A percentile compares a stretch with the other conserved stretches of the same genome.
phyloP scores from a whole-genome alignment of 2,113 vertebrate genomes.

The Percina caprodes region DNA sequence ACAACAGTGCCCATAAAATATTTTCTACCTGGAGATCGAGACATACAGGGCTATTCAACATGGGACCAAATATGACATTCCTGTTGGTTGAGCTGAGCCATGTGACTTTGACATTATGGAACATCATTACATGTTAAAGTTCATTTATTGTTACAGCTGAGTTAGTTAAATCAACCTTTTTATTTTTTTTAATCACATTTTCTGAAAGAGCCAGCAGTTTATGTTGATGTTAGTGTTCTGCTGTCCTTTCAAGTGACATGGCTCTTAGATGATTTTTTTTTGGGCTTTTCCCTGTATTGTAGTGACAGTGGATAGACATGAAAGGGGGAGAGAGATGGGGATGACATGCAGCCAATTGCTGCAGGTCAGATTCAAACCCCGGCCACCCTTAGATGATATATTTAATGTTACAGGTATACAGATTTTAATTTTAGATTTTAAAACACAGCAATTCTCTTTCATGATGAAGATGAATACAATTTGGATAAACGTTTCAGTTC shows the following conservation, averaged over 20 bases:
- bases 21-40: slow-evolving; percentile 53
- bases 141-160: neutral
- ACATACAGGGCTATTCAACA: slow-evolving; percentile 73
- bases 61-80: slow-evolving; percentile 84
- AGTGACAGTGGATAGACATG: too few relatives aligned
- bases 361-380: too few relatives aligned
- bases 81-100: slow-evolving; percentile 68
- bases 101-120: slow-evolving; percentile 34
- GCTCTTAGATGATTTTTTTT: neutral
- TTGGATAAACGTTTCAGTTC: slow-evolving; percentile 11
- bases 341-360: too few relatives aligned
- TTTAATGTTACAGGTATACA: slow-evolving; percentile 31
- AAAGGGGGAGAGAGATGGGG: too few relatives aligned
- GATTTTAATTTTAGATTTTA: neutral
- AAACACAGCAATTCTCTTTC: neutral
- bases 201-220: slow-evolving; percentile 3
- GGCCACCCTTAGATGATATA: neutral
- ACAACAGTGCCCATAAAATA: slow-evolving; percentile 11
- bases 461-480: neutral
- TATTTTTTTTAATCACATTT: neutral
- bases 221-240: slow-evolving; percentile 4
- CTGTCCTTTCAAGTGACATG: slow-evolving; percentile 10
- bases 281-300: too few relatives aligned
- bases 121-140: slow-evolving; percentile 28
- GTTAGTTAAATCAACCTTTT: neutral